phyloP scores from a whole-genome alignment of 2,113 vertebrate species.

The Lophotis ruficrista region DNA sequence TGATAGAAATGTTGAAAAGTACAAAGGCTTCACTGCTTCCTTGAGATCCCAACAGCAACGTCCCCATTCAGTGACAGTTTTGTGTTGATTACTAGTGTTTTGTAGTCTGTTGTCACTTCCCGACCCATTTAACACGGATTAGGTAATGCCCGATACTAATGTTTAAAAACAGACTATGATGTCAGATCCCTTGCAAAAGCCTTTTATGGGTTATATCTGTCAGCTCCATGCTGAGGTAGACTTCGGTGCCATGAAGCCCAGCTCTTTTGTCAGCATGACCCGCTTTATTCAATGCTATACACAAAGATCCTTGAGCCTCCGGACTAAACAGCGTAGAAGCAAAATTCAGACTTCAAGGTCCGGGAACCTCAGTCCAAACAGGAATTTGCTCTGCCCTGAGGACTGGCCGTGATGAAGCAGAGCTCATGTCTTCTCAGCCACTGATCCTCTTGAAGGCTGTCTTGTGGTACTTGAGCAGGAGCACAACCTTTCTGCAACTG shows the following conservation, averaged over 20 bases:
- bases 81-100: slow-evolving; percentile 23
- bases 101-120: slow-evolving; percentile 22
- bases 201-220: slow-evolving; percentile 30
- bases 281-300: not conserved
- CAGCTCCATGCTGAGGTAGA: not conserved
- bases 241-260: not conserved
- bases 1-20: slow-evolving; percentile 38
- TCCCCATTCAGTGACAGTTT: slow-evolving; percentile 32
- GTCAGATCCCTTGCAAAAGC: not conserved
- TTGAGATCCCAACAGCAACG: not conserved
- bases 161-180: slow-evolving; percentile 44
- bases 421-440: not conserved
- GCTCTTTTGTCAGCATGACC: not conserved
- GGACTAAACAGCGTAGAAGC: not conserved
- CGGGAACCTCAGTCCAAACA: not conserved
- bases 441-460: not conserved
- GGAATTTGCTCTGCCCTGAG: not conserved
- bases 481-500: not conserved
- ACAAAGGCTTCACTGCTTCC: slow-evolving; percentile 21
- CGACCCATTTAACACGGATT: slow-evolving; percentile 34
- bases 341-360: not conserved
- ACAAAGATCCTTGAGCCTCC: not conserved
- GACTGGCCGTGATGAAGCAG: not conserved
- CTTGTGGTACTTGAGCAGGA: accelerated
- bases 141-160: slow-evolving; percentile 32